Evolutionary conservation across 2,113 vertebrate genomes (phyloP).

Genomic region (Hemichromis elongatus): DNA sequence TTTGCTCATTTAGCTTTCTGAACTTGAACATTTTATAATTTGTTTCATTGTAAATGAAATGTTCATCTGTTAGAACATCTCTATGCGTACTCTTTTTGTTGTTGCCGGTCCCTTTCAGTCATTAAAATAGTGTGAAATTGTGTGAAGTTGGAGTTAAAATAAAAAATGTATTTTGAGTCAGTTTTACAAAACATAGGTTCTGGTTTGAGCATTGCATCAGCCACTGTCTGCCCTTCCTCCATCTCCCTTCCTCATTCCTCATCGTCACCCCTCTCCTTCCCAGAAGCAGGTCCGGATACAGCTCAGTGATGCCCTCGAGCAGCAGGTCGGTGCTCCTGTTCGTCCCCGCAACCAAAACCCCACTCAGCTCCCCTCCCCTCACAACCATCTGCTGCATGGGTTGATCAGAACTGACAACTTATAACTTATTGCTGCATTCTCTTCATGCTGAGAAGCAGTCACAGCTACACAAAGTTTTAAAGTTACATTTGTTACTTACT

Average conservation of each 20-base stretch:
- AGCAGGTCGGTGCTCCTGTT: conserved; percentile 68
- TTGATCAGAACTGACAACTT: conserved; percentile 1
- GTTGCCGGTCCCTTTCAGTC: not conserved
- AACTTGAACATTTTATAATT: not conserved
- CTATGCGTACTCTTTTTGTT: not conserved
- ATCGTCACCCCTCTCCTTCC: conserved; percentile 52
- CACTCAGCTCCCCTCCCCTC: not conserved
- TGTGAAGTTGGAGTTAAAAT: not conserved
- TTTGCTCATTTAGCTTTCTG: not conserved
- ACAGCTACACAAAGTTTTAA: not conserved
- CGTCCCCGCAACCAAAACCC: not conserved
- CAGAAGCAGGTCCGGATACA: conserved; percentile 80
- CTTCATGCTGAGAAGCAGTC: not conserved
- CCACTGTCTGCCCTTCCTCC: not conserved
- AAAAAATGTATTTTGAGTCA: not conserved
- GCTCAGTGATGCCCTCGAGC: conserved; percentile 67
- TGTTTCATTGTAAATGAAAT: not conserved
- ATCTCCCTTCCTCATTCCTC: conserved; percentile 27
- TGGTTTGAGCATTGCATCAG: not conserved
- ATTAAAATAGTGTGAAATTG: not conserved
- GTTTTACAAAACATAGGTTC: not conserved
- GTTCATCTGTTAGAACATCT: not conserved
- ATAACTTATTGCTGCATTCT: not conserved
- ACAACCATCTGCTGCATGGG: conserved; percentile 45
- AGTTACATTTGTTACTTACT: not conserved